Evolutionary conservation across 1,140 invertebrate genomes (phyloP).

Genomic region (Belonocnema kinseyi): DNA sequence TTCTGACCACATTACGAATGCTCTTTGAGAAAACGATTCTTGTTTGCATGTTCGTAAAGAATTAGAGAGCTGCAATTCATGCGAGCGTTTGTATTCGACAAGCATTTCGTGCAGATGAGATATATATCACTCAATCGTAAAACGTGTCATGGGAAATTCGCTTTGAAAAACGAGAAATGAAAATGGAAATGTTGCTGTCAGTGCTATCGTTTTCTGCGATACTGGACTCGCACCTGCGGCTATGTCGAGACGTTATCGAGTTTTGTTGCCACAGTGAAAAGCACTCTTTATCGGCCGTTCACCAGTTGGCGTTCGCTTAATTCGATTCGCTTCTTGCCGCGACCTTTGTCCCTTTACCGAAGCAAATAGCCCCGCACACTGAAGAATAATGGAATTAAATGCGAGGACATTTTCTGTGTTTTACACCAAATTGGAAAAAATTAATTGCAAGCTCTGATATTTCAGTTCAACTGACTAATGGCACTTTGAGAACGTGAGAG

Average conservation of each 20-base stretch:
- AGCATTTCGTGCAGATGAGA: background rate
- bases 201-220: constrained; percentile 46
- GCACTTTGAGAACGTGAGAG: background rate
- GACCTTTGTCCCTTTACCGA: constrained; percentile 37
- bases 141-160: constrained; percentile 6
- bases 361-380: constrained; percentile 33
- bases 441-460: constrained; percentile 37
- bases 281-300: constrained; percentile 34
- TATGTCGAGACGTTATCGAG: constrained; percentile 44
- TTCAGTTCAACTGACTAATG: background rate
- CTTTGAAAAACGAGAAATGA: constrained; percentile 25
- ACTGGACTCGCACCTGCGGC: constrained; percentile 25
- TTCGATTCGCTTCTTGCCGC: constrained; percentile 50
- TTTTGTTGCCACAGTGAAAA: constrained; percentile 47
- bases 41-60: background rate
- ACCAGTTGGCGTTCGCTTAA: constrained; percentile 45
- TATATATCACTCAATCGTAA: background rate
- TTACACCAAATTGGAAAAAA: constrained; percentile 36
- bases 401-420: constrained; percentile 45
- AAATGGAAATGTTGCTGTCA: constrained; percentile 43
- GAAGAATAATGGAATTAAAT: constrained; percentile 43
- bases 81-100: background rate
- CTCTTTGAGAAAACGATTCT: background rate
- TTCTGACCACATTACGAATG: background rate
- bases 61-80: background rate